These are phyloP conservation scores for Nomada fucata DNA, from an alignment of 2,888 invertebrate genomes.

Conservation along the genomic window DNA sequence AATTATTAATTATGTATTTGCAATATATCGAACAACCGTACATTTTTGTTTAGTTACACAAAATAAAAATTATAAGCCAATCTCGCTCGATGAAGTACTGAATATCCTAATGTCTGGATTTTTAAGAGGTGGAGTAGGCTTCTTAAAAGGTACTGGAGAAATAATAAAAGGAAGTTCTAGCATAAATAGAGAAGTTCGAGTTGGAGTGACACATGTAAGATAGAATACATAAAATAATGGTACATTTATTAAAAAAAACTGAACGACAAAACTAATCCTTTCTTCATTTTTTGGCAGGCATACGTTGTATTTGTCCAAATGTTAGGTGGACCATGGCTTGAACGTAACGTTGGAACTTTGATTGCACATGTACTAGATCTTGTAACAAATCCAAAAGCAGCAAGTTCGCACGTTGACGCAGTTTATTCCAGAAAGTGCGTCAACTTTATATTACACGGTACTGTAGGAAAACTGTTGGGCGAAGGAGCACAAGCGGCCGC, in stretches of 20 bases:
- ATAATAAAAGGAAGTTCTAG: constrained; percentile 98
- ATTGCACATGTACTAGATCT: constrained; percentile 96
- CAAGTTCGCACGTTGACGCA: constrained; percentile 98
- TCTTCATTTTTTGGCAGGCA: constrained; percentile 86
- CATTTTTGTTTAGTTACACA: constrained; percentile 85
- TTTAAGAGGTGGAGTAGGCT: constrained; percentile 96
- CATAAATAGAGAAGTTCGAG: constrained; percentile 97
- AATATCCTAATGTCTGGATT: constrained; percentile 97
- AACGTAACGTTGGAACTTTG: constrained; percentile 94
- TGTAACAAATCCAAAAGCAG: constrained; percentile 97
- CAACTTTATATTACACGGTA: constrained; percentile 95
- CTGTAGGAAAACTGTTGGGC: constrained; percentile 96
- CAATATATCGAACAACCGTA: not conserved
- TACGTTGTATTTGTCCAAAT: constrained; percentile 98
- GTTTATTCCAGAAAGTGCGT: constrained; percentile 99
- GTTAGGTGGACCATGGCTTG: constrained; percentile 97
- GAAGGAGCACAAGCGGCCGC: constrained; percentile 99
- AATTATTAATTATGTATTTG: not conserved
- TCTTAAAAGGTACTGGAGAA: constrained; percentile 96
- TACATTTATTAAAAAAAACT: not conserved
- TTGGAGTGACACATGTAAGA: constrained; percentile 97
- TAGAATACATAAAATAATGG: constrained; percentile 25
- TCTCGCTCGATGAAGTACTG: constrained; percentile 95
- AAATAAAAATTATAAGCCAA: constrained; percentile 88
- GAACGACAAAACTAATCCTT: constrained; percentile 25